phyloP scores from a whole-genome alignment of 2,888 invertebrate genomes.

The Parnassius mnemosyne region DNA sequence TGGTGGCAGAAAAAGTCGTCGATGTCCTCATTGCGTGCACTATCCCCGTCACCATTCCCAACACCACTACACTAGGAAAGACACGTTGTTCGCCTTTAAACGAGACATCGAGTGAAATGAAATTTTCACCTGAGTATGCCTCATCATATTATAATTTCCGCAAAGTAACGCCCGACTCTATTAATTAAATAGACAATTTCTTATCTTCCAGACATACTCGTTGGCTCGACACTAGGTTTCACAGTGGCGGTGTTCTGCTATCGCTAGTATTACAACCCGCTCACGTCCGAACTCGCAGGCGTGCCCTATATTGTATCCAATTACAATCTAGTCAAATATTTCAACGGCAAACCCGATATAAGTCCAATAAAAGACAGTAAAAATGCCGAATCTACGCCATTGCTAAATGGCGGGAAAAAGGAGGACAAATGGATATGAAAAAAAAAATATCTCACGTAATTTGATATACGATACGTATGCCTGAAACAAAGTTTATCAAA shows the following conservation, averaged over 20 bases:
- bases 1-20: no score
- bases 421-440: constrained; percentile 73
- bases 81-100: no score
- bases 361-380: constrained; percentile 56
- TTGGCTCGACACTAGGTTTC: constrained; percentile 86
- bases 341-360: constrained; percentile 57
- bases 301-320: constrained; percentile 60
- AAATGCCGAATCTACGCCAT: constrained; percentile 56
- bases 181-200: not conserved
- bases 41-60: no score
- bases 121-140: no score
- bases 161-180: no score
- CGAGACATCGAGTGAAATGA: no score
- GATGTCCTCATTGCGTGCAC: no score
- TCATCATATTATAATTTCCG: no score
- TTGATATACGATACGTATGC: no score
- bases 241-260: constrained; percentile 84
- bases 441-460: not conserved
- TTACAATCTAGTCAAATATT: constrained; percentile 42
- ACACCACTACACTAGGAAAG: no score
- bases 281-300: constrained; percentile 61
- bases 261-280: constrained; percentile 86
- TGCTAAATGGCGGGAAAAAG: constrained; percentile 54
- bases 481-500: no score
- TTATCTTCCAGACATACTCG: constrained; percentile 83